Evolutionary conservation across 2,888 invertebrate species (phyloP).

Genomic region (Apomyelois bistriatella): DNA sequence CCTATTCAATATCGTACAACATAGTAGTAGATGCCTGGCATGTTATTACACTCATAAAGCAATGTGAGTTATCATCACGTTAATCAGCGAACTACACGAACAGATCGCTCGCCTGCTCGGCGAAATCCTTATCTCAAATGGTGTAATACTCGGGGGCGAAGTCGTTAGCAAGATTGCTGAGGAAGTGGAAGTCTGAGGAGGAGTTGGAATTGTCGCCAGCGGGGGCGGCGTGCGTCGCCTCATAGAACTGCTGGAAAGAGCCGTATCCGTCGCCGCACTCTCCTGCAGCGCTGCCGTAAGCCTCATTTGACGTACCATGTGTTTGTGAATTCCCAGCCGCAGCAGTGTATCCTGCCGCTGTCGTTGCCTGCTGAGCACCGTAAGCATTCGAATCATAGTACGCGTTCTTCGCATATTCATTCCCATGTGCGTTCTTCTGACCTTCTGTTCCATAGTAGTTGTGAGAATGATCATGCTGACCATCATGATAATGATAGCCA

Average conservation of each 20-base stretch:
- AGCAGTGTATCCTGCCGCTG: slow-evolving; percentile 36
- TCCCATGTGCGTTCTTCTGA: slow-evolving; percentile 72
- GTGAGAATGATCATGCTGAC: slow-evolving; percentile 63
- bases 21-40: too few species aligned
- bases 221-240: slow-evolving; percentile 73
- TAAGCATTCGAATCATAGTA: slow-evolving; percentile 68
- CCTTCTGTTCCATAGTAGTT: slow-evolving; percentile 70
- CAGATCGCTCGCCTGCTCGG: slow-evolving; percentile 75
- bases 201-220: slow-evolving; percentile 91
- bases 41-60: not conserved
- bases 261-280: slow-evolving; percentile 84
- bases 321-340: slow-evolving; percentile 36
- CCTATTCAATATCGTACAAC: not conserved
- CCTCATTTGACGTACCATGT: slow-evolving; percentile 62
- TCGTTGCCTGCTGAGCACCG: slow-evolving; percentile 53
- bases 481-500: slow-evolving; percentile 74
- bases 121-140: slow-evolving; percentile 80
- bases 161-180: slow-evolving; percentile 94
- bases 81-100: slow-evolving; percentile 61
- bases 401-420: slow-evolving; percentile 74
- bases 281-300: slow-evolving; percentile 55
- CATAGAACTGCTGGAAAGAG: slow-evolving; percentile 86
- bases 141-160: slow-evolving; percentile 95
- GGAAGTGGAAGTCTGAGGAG: slow-evolving; percentile 96
- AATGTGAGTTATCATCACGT: slow-evolving; percentile 16